Base-by-base conservation (phyloP, 2,113 vertebrate species). In the Dasyurus viverrinus region DNA sequence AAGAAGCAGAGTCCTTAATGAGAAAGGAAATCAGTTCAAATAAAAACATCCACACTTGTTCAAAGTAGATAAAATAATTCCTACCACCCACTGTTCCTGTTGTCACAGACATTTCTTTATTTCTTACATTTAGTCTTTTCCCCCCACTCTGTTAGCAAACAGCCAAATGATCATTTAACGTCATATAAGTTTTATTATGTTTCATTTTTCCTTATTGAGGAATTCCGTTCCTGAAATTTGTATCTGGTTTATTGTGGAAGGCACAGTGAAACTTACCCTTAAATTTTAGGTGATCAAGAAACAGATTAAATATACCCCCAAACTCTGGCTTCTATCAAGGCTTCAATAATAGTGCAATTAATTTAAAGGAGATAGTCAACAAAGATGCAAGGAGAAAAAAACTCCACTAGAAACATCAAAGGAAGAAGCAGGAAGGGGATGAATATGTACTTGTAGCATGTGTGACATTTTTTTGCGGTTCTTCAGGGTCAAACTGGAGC, bases 251-350 rank as follows among this genome's bases (percentile, higher is more conserved):
- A 36, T 97, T 96, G 93, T 0, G 55, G 96, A 98, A 97, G 91
- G 90, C 97, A 89, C 54, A 11, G 0, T 98, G 93, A 96, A 96
- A 47, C 90, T 95, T 92, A 76, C 95, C 8, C 5, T 10, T 96
- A 96, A 95, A 91, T 97, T 93, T 14, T 90, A 94, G 55, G 95
- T 95, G 95, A 94, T 96, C 90, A 42, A 94, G 93, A 98, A 97
- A 96, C 89, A 90, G 54, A 96, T 95, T 97, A 93, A 60, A 76
- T 0, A 93, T 90, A 84, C 95, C 95, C 94, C 48, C 76, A 90
- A 98, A 96, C 92, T 94, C 68, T 94, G 76, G 55, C 53, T 94
- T 92, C 23, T 0, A 52, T 12, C 25, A 23, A 90, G 94, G 46
- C 96, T 96, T n/a, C 93, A 89, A 42, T 93, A 97, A 91, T 36